A percentile compares a stretch with the other conserved stretches of the same genome.
Conservation (phyloP, 2,113 vertebrate species). For the Haplotaxodon microlepis region DNA sequence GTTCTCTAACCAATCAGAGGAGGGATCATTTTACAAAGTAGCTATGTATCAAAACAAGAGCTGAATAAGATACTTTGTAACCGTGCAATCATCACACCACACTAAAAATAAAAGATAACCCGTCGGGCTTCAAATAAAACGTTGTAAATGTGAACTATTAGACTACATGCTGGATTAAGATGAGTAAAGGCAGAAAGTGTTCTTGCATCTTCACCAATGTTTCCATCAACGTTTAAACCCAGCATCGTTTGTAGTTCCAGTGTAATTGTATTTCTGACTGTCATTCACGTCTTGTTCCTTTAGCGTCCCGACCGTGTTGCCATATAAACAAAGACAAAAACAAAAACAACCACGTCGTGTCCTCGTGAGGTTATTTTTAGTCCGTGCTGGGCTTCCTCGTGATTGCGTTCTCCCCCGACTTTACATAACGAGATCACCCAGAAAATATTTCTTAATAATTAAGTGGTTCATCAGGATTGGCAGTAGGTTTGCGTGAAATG, state of each 20-base stretch:
- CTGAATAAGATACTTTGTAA: background rate
- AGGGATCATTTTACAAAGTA: background rate
- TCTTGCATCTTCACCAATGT: background rate
- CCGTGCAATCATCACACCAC: background rate
- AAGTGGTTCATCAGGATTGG: background rate
- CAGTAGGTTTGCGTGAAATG: background rate
- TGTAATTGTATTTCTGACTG: background rate
- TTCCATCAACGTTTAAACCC: background rate
- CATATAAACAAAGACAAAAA: background rate
- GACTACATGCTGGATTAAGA: background rate
- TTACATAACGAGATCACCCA: background rate
- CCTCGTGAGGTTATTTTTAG: background rate
- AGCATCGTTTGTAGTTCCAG: background rate
- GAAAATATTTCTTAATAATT: background rate
- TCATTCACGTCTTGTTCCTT: background rate
- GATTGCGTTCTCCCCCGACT: background rate
- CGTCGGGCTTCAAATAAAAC: background rate
- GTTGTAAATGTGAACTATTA: background rate
- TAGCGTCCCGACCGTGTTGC: background rate
- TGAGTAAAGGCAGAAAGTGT: background rate
- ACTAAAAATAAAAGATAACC: background rate
- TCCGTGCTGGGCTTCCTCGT: background rate
- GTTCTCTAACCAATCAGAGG: background rate
- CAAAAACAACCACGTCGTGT: background rate
- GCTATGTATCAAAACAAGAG: background rate